Conservation (phyloP, 2,113 vertebrate species). For the Cheilinus undulatus region DNA sequence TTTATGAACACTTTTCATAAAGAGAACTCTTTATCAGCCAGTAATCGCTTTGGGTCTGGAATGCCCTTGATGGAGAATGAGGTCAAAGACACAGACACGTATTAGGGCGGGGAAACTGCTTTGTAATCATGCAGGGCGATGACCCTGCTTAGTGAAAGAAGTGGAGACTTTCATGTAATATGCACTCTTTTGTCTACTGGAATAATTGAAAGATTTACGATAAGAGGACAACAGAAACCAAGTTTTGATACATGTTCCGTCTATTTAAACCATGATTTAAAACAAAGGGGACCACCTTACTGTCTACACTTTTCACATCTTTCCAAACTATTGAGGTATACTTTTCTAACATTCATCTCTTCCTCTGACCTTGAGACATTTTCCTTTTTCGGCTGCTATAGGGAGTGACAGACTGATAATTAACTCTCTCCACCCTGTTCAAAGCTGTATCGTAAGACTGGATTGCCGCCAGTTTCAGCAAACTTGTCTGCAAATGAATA, state of each 20-base stretch:
- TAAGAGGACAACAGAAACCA: not conserved
- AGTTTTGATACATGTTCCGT: not conserved
- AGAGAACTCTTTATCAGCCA: not conserved
- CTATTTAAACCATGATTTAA: not conserved
- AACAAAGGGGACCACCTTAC: not conserved
- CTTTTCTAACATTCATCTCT: constrained; percentile 9
- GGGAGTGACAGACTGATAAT: not conserved
- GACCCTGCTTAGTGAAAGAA: constrained; percentile 22
- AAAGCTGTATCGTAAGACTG: not conserved
- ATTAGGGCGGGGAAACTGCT: constrained; percentile 5
- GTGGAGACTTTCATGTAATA: constrained; percentile 1
- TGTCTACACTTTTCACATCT: not conserved
- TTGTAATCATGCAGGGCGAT: constrained; percentile 2
- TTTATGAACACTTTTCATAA: not conserved
- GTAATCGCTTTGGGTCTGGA: not conserved
- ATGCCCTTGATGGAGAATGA: constrained; percentile 7
- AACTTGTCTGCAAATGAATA: not conserved
- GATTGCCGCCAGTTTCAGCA: not conserved
- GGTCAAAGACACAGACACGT: constrained; percentile 34
- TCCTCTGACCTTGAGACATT: constrained; percentile 1
- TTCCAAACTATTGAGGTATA: not conserved
- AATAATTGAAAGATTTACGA: constrained; percentile 8
- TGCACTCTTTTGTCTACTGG: not conserved
- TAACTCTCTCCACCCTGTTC: not conserved
- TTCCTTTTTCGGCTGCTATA: not conserved